A percentile compares a stretch with the other conserved stretches of the same genome.
phyloP scores from a whole-genome alignment of 2,888 invertebrate species.

The Hoplodrina blanda region DNA sequence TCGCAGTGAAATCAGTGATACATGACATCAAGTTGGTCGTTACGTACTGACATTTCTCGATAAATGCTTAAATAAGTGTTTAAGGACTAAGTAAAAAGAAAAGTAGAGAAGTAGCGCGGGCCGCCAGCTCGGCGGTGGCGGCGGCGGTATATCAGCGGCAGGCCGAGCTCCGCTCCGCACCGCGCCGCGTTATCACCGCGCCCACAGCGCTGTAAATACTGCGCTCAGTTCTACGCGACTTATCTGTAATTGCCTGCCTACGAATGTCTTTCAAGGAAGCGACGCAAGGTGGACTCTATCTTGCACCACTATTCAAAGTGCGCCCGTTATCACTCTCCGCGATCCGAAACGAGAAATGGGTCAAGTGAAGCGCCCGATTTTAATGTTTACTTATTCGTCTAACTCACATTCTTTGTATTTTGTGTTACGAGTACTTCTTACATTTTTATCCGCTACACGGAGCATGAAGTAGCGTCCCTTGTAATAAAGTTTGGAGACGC shows the following conservation, averaged over 20 bases:
- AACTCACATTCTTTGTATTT: conserved; percentile 52
- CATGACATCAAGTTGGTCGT: not conserved
- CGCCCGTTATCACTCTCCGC: conserved; percentile 75
- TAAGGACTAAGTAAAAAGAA: conserved; percentile 61
- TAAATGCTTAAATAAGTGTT: not conserved
- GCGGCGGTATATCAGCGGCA: conserved; percentile 22
- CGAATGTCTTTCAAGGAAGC: conserved; percentile 89
- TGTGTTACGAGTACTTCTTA: conserved; percentile 86
- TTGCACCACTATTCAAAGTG: conserved; percentile 84
- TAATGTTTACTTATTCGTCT: conserved; percentile 77
- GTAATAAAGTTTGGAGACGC: conserved; percentile 98
- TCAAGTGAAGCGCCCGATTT: conserved; percentile 79
- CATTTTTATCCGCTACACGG: conserved; percentile 98
- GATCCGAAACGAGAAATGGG: conserved; percentile 82
- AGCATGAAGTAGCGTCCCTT: conserved; percentile 99
- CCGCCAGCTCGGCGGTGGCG: conserved; percentile 11
- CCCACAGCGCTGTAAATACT: conserved; percentile 87
- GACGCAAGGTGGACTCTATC: conserved; percentile 85
- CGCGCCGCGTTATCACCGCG: conserved; percentile 74
- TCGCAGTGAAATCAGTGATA: not conserved
- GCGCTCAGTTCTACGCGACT: conserved; percentile 86
- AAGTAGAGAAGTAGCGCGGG: conserved; percentile 46
- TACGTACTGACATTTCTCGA: not conserved
- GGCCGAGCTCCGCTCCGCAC: conserved; percentile 42
- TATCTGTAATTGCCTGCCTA: conserved; percentile 90